Evolutionary conservation across 1,140 invertebrate genomes (phyloP), one percentile per base, ranked within the genome.

Genomic region (Hyphantria cunea): DNA sequence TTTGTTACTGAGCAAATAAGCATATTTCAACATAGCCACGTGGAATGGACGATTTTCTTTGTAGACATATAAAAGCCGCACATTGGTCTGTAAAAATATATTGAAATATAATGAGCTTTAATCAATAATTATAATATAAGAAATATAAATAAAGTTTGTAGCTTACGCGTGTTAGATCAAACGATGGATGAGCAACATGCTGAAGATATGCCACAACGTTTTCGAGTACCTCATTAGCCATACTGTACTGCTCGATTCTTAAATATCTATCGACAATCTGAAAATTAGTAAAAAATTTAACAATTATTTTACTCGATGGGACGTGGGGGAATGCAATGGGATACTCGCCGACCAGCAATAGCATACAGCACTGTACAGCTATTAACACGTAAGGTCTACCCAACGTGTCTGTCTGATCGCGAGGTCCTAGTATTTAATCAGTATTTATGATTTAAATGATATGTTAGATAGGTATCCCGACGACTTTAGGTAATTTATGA

Each of bases 1-100:
- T 70, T 94, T 93, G 66, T 95, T 95, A 3, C 96, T 95, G 41
- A 98, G 92, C 78, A 96, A 95, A 45, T 93, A 91, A 13, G 98
- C 86, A 81, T 98, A 97, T 82, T 97, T 97, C 72, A 98, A 97
- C 5, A 98, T 78, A 0, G 95, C 94, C 52, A 98, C 93, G 77
- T 95, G 98, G 56, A 98, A 93, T 3, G 95, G 91, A 59, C 97
- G 94, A 90, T 99, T 99, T 84, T 98, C 96, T 78, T 96, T 93
- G 60, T 93, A 93, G 47, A 92, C 93, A 80, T 97, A 99, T 77
- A 96, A 95, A 13, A 99, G 76, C 51, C 96, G 92, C 73, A 64
- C 44, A 17, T 62, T 12, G 32, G 52, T 17, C 74, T 72, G 76
- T 72, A 66, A 68, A 77, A 70, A 58, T 50, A 25, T 0, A 17